Conservation (phyloP, 2,113 vertebrate genomes). For the Zootoca vivipara region DNA sequence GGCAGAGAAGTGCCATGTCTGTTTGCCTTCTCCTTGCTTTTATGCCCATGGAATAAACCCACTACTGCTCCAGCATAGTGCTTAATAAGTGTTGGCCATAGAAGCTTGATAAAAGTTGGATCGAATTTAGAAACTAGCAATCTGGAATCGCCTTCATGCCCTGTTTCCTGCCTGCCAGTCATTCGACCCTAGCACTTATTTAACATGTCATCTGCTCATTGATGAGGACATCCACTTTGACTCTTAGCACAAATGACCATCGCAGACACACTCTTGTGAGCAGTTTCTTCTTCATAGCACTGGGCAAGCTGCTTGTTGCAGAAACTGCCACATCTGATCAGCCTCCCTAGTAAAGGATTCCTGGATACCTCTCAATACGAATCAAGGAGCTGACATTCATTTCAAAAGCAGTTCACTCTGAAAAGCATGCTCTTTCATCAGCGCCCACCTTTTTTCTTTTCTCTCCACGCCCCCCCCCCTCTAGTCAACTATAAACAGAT, state of each 20-base stretch:
- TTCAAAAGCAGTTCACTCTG: conserved; percentile 61
- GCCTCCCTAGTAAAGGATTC: conserved; percentile 61
- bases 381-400: conserved; percentile 66
- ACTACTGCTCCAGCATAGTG: not conserved
- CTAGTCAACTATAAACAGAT: conserved; percentile 62
- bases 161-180: conserved; percentile 43
- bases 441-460: conserved; percentile 50
- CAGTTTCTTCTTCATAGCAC: conserved; percentile 38
- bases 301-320: conserved; percentile 20
- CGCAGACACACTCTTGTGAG: accelerated
- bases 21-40: not conserved
- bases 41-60: too few relatives aligned
- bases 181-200: conserved; percentile 42
- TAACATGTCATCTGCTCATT: conserved; percentile 49
- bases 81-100: not conserved
- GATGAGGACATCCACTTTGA: conserved; percentile 54
- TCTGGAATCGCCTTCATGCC: not conserved
- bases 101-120: too few relatives aligned
- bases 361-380: conserved; percentile 68
- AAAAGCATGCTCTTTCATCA: conserved; percentile 65
- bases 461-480: not conserved
- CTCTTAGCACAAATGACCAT: conserved; percentile 50
- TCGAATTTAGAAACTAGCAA: not conserved
- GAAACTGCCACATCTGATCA: conserved; percentile 67
- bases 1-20: too few relatives aligned